A percentile compares a stretch with the other conserved stretches of the same genome.
These are phyloP conservation scores for Neosalanx taihuensis DNA, from an alignment of 2,797 vertebrate genomes.

Conservation along the genomic window DNA sequence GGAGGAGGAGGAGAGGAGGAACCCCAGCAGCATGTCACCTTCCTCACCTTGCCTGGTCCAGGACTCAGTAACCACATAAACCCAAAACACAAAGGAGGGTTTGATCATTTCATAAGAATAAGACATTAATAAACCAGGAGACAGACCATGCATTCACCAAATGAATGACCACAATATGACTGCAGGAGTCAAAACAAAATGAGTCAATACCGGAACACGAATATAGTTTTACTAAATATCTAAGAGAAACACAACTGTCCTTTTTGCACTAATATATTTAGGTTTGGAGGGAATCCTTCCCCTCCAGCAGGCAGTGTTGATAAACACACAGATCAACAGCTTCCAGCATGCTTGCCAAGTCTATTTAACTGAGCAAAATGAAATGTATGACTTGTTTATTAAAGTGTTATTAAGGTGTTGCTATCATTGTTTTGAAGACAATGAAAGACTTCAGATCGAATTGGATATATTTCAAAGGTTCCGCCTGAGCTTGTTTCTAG, in stretches of 20 bases:
- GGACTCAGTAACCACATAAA: no score
- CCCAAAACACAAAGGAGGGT: no score
- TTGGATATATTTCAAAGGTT: slow-evolving; percentile 21
- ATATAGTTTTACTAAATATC: no score
- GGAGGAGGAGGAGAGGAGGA: no score
- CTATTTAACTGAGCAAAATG: no score
- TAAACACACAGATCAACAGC: background rate
- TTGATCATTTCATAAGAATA: no score
- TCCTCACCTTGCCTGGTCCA: background rate
- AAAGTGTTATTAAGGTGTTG: background rate
- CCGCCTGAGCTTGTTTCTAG: slow-evolving; percentile 45
- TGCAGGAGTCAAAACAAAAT: no score
- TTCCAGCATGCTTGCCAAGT: background rate
- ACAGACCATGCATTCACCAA: no score
- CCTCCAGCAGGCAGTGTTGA: background rate
- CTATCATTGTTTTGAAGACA: background rate
- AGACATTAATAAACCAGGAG: no score
- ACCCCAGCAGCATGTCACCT: background rate
- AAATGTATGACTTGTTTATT: background rate
- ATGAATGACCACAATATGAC: no score
- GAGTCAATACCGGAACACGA: no score
- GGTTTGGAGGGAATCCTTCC: background rate
- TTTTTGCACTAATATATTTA: background rate
- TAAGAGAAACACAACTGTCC: background rate
- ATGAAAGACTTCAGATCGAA: background rate